phyloP scores from a whole-genome alignment of 2,888 invertebrate genomes.

The Apotomis turbidana region DNA sequence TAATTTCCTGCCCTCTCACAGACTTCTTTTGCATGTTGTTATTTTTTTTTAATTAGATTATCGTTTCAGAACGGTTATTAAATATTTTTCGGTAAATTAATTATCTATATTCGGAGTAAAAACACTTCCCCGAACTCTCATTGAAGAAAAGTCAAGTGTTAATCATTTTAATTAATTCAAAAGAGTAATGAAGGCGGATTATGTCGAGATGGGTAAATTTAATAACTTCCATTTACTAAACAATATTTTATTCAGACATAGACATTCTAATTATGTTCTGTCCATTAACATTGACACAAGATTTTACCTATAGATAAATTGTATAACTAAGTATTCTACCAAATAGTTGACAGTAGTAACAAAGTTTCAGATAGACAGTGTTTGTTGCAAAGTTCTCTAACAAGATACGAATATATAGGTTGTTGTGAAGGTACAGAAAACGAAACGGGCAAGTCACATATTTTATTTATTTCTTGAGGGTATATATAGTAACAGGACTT shows the following conservation, averaged over 20 bases:
- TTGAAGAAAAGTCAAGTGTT: neutral
- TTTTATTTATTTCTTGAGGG: slow-evolving; percentile 29
- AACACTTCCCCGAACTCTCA: neutral
- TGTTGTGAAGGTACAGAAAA: slow-evolving; percentile 10
- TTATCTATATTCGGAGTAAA: too few relatives aligned
- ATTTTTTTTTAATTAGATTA: too few relatives aligned
- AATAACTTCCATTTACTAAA: slow-evolving; percentile 16
- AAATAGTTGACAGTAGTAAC: neutral
- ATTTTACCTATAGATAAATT: slow-evolving; percentile 12
- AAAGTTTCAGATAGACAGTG: neutral
- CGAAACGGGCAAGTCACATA: slow-evolving; percentile 32
- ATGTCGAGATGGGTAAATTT: slow-evolving; percentile 1
- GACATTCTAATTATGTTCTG: slow-evolving; percentile 9
- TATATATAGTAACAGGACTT: slow-evolving; percentile 28
- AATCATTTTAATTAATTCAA: too few relatives aligned
- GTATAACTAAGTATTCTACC: slow-evolving; percentile 12
- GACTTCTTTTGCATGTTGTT: too few relatives aligned
- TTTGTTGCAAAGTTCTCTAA: neutral
- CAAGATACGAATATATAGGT: neutral
- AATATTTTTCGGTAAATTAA: too few relatives aligned
- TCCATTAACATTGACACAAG: slow-evolving; percentile 14
- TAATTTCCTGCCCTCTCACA: too few relatives aligned
- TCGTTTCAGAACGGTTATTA: too few relatives aligned
- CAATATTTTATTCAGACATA: slow-evolving; percentile 30
- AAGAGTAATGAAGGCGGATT: neutral